A percentile compares a stretch with the other conserved stretches of the same genome.
These are phyloP conservation scores for Pandemis heparana DNA, from an alignment of 2,888 invertebrate genomes.

Conservation along the genomic window DNA sequence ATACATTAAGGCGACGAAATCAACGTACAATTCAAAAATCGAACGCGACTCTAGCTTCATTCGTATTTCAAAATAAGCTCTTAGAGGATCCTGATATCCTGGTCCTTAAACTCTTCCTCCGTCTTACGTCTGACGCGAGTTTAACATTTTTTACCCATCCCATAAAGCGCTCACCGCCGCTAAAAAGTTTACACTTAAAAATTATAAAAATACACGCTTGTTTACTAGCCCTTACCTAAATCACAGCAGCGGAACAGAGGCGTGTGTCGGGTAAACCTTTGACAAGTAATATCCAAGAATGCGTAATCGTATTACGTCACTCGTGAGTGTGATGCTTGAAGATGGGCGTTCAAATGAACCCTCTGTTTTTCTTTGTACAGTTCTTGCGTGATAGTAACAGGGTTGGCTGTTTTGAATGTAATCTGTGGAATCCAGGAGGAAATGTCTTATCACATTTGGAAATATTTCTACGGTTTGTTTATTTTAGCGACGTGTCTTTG, in stretches of 20 bases:
- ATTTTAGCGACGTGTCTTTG: too few relatives aligned
- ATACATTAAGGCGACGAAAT: too few relatives aligned
- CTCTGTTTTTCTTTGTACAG: constrained; percentile 6
- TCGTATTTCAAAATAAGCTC: too few relatives aligned
- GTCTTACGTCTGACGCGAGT: too few relatives aligned
- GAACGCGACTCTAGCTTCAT: too few relatives aligned
- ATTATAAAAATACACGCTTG: constrained; percentile 19
- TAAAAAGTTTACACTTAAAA: too few relatives aligned
- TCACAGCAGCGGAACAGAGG: constrained; percentile 48
- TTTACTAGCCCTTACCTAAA: constrained; percentile 42
- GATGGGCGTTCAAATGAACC: constrained; percentile 4
- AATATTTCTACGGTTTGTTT: neutral
- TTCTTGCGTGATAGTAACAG: neutral
- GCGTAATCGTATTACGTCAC: constrained; percentile 55
- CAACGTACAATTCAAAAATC: too few relatives aligned
- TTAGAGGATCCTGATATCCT: too few relatives aligned
- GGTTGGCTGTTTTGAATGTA: constrained; percentile 10
- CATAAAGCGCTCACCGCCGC: too few relatives aligned
- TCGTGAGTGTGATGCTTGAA: constrained; percentile 28
- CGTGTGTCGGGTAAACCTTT: constrained; percentile 52
- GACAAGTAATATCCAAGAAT: constrained; percentile 58
- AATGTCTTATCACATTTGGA: neutral
- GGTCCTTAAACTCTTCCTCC: too few relatives aligned
- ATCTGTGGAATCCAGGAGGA: neutral
- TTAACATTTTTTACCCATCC: too few relatives aligned